Evolutionary conservation across 2,113 vertebrate species (phyloP).

Genomic region (Pandion haliaetus): DNA sequence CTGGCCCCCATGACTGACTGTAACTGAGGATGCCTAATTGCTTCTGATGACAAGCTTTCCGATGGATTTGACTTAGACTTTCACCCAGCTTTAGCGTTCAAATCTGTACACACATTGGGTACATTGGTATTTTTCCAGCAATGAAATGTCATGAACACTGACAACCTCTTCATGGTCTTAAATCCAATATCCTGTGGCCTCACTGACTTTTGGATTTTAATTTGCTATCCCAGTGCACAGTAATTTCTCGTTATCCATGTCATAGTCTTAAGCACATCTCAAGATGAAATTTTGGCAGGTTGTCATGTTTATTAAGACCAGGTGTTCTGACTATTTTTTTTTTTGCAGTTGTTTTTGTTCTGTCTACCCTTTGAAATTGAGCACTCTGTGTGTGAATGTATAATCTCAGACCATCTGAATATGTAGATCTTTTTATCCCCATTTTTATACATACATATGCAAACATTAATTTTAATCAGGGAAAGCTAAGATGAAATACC

Average conservation of each 20-base stretch:
- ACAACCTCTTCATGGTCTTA: conserved; percentile 33
- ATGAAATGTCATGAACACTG: background rate
- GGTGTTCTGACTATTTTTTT: background rate
- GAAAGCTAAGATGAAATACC: background rate
- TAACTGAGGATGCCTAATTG: background rate
- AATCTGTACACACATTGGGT: background rate
- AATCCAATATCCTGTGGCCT: conserved; percentile 40
- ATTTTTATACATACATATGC: background rate
- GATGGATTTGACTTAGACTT: background rate
- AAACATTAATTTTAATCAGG: conserved; percentile 23
- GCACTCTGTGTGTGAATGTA: background rate
- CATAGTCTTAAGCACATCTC: conserved; percentile 7
- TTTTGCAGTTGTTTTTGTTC: background rate
- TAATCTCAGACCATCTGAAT: background rate
- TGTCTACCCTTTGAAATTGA: background rate
- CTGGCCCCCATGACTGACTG: background rate
- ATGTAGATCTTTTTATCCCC: background rate
- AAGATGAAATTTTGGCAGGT: conserved; percentile 30
- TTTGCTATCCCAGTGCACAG: conserved; percentile 50
- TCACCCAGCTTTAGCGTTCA: background rate
- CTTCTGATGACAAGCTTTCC: background rate
- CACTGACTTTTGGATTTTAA: conserved; percentile 24
- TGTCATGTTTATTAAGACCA: conserved; percentile 13
- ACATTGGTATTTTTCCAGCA: background rate
- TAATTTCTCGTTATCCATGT: conserved; percentile 40